These are phyloP conservation scores for Albula goreensis DNA, from an alignment of 2,113 vertebrate genomes.

Conservation along the genomic window DNA sequence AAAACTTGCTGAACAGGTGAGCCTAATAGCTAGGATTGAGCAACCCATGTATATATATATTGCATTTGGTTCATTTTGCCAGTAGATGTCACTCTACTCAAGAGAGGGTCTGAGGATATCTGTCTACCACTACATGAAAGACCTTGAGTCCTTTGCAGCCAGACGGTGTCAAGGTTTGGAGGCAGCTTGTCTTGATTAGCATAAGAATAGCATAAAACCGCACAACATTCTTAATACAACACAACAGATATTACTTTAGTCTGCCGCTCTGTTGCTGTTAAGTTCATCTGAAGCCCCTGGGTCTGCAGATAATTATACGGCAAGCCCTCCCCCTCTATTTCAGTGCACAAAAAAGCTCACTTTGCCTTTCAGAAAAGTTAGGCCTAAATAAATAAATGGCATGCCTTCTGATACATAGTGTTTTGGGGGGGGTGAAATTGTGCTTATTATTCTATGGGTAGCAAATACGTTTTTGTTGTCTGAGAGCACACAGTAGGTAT, in stretches of 20 bases:
- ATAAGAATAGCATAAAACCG: constrained; percentile 57
- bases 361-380: constrained; percentile 36
- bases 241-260: constrained; percentile 33
- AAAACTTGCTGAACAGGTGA: background rate
- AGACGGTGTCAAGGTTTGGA: constrained; percentile 51
- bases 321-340: background rate
- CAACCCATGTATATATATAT: background rate
- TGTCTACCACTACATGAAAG: constrained; percentile 35
- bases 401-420: constrained; percentile 27
- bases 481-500: background rate
- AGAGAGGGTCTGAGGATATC: background rate
- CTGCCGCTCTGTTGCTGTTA: constrained; percentile 39
- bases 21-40: background rate
- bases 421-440: background rate
- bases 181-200: constrained; percentile 49
- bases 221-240: constrained; percentile 46
- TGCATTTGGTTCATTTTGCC: constrained; percentile 27
- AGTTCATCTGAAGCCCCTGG: constrained; percentile 31
- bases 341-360: constrained; percentile 31
- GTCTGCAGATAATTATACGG: constrained; percentile 51
- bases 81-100: constrained; percentile 37
- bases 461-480: constrained; percentile 13
- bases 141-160: constrained; percentile 41
- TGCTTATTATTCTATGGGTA: constrained; percentile 25
- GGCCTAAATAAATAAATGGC: constrained; percentile 41